phyloP scores from a whole-genome alignment of 2,888 invertebrate genomes.

The Andricus quercusramuli region DNA sequence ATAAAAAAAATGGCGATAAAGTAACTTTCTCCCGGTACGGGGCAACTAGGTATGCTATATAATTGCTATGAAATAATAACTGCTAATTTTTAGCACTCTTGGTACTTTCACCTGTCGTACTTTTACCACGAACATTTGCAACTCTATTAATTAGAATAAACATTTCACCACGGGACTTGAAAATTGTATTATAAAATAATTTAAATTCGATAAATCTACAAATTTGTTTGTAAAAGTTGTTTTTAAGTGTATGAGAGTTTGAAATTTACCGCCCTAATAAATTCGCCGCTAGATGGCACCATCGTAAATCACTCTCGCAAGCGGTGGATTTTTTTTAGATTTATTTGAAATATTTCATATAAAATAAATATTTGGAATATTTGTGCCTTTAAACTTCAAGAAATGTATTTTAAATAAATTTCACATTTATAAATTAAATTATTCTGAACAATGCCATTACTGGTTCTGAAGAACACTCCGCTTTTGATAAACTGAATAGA shows the following conservation, averaged over 20 bases:
- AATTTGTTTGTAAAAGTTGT: neutral
- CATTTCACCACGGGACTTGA: neutral
- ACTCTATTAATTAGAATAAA: slow-evolving; percentile 14
- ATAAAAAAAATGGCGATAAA: slow-evolving; percentile 7
- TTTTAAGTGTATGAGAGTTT: neutral
- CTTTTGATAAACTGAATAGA: neutral
- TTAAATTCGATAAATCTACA: neutral
- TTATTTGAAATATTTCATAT: too few relatives aligned
- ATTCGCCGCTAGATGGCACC: neutral
- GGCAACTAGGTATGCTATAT: neutral
- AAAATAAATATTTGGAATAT: neutral
- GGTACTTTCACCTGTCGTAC: slow-evolving; percentile 10
- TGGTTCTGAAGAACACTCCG: neutral
- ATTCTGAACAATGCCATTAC: neutral
- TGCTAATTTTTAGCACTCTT: slow-evolving; percentile 6
- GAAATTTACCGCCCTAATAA: neutral
- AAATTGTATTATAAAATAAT: neutral
- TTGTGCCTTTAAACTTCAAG: neutral
- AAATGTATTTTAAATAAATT: neutral
- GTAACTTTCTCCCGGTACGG: slow-evolving; percentile 1
- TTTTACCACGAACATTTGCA: slow-evolving; percentile 20
- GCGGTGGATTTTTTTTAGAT: neutral
- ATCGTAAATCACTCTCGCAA: neutral
- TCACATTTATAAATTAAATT: neutral
- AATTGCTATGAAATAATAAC: slow-evolving; percentile 29